phyloP scores from a whole-genome alignment of 2,113 vertebrate genomes.

The Emydura subglobosa region DNA sequence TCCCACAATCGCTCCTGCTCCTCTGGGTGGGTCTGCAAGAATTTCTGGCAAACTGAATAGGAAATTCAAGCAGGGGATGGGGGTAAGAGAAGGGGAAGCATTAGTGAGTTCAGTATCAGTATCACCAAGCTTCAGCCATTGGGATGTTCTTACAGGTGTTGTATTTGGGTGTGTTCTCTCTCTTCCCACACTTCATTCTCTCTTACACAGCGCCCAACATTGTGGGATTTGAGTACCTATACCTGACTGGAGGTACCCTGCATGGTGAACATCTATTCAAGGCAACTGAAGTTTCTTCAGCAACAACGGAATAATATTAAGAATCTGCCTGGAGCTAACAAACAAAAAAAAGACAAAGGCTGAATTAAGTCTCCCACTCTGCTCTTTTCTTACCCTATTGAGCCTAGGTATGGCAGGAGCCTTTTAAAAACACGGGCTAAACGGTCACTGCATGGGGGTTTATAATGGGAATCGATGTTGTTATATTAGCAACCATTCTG shows the following conservation, averaged over 20 bases:
- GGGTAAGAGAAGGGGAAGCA: background rate
- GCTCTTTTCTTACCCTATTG: background rate
- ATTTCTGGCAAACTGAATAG: slow-evolving; percentile 86
- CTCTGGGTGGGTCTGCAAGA: slow-evolving; percentile 79
- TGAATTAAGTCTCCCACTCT: background rate
- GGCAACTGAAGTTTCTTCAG: background rate
- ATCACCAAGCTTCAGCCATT: background rate
- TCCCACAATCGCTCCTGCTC: slow-evolving; percentile 88
- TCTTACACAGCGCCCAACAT: background rate
- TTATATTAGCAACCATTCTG: background rate
- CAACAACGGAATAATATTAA: background rate
- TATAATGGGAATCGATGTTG: background rate
- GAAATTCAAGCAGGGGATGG: slow-evolving; percentile 12
- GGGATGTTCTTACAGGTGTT: background rate
- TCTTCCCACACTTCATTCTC: background rate
- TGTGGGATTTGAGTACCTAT: background rate
- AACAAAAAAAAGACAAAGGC: background rate
- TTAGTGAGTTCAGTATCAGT: no score
- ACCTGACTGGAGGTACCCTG: background rate
- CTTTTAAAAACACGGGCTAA: background rate
- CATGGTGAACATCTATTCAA: background rate
- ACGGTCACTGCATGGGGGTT: background rate
- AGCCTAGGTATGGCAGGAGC: background rate
- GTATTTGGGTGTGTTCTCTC: background rate
- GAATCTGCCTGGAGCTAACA: background rate